Evolutionary conservation across 2,888 invertebrate genomes (phyloP).

Genomic region (Thereva unica): DNA sequence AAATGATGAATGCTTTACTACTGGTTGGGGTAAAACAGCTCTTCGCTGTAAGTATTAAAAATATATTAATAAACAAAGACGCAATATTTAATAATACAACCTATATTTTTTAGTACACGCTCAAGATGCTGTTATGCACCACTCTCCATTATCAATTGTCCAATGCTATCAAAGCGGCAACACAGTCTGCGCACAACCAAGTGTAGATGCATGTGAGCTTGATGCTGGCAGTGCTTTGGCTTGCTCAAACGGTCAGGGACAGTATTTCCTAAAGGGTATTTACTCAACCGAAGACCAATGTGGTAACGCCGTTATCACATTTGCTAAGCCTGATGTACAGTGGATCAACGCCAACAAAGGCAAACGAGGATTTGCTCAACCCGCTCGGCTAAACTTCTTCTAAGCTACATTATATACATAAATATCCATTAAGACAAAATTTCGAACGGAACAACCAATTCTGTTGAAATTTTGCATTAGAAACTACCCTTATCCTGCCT

Average conservation of each 20-base stretch:
- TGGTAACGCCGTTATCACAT: conserved; percentile 64
- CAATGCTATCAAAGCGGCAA: conserved; percentile 57
- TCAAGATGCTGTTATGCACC: conserved; percentile 75
- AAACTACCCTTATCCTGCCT: conserved; percentile 2
- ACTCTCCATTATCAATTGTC: conserved; percentile 69
- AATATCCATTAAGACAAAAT: too few relatives aligned
- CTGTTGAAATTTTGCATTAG: neutral
- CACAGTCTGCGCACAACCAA: conserved; percentile 70
- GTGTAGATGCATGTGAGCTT: conserved; percentile 75
- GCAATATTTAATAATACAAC: neutral
- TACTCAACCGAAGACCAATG: conserved; percentile 77
- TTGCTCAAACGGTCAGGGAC: conserved; percentile 71
- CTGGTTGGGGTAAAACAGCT: conserved; percentile 83
- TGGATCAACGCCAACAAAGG: conserved; percentile 57
- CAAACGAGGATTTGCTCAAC: conserved; percentile 6
- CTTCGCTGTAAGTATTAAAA: conserved; percentile 67
- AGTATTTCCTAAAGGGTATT: conserved; percentile 72
- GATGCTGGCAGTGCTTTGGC: conserved; percentile 82
- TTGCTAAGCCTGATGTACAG: conserved; percentile 66
- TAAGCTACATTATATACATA: too few relatives aligned
- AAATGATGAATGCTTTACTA: conserved; percentile 70
- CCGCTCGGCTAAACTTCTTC: neutral
- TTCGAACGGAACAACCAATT: neutral
- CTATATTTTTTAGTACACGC: conserved; percentile 66
- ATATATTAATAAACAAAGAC: neutral